These are phyloP conservation scores for Anseranas semipalmata DNA, from an alignment of 2,113 vertebrate genomes.

Conservation along the genomic window DNA sequence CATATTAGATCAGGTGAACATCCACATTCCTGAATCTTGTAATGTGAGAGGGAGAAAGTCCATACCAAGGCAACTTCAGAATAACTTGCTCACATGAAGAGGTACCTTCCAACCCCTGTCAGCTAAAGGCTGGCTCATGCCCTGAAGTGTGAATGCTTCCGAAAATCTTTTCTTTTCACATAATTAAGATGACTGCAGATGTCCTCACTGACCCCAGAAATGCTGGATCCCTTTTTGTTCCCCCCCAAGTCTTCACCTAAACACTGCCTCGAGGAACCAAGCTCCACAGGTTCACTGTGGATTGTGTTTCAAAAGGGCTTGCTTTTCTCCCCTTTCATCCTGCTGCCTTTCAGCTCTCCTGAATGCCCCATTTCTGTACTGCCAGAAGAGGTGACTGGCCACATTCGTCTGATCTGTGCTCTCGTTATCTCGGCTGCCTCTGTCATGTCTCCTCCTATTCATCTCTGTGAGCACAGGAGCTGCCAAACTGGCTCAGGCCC, in stretches of 20 bases:
- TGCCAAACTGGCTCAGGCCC: background rate
- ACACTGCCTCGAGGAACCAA: background rate
- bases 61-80: background rate
- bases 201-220: background rate
- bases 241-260: background rate
- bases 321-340: background rate
- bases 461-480: background rate
- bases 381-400: background rate
- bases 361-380: background rate
- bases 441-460: slow-evolving; percentile 21
- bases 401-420: background rate
- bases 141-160: background rate
- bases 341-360: background rate
- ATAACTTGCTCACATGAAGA: background rate
- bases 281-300: background rate
- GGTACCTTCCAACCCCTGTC: background rate
- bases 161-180: background rate
- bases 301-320: background rate
- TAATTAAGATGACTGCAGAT: background rate
- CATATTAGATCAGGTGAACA: background rate
- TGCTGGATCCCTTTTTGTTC: background rate
- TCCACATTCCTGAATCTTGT: background rate
- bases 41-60: background rate
- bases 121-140: background rate
- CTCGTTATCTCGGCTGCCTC: slow-evolving; percentile 13